phyloP scores from a whole-genome alignment of 2,113 vertebrate genomes.

The Zingel zingel region DNA sequence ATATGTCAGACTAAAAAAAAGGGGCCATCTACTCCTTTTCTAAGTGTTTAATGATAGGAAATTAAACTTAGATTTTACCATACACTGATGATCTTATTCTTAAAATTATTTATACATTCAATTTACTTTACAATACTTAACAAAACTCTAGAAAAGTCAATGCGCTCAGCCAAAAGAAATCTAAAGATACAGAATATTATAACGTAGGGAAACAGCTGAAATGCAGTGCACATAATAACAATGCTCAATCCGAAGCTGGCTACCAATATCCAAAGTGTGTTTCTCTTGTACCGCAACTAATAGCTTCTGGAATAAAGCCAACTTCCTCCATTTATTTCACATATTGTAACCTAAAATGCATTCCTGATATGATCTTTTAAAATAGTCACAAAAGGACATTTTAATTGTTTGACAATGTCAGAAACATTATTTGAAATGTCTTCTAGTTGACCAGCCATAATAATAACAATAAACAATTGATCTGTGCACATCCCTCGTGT shows the following conservation, averaged over 20 bases:
- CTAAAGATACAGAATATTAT: neutral
- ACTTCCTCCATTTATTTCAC: neutral
- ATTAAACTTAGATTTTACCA: neutral
- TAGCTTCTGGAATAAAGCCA: neutral
- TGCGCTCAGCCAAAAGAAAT: neutral
- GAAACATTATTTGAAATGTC: neutral
- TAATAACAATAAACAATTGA: neutral
- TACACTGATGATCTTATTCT: neutral
- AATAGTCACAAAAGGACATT: neutral
- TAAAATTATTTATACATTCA: neutral
- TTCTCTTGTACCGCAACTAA: neutral
- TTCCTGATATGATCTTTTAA: neutral
- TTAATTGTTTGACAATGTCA: neutral
- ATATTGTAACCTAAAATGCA: neutral
- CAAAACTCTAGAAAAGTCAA: neutral
- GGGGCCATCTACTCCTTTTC: neutral
- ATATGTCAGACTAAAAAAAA: neutral
- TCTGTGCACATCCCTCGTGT: neutral
- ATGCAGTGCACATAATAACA: too few species aligned
- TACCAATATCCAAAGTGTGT: too few species aligned
- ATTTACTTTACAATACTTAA: neutral
- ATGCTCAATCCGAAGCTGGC: too few species aligned
- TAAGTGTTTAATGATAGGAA: neutral
- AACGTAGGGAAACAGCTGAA: neutral
- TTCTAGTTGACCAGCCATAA: neutral